Evolutionary conservation across 2,797 vertebrate genomes (phyloP).

Genomic region (Odontamblyopus rebecca): DNA sequence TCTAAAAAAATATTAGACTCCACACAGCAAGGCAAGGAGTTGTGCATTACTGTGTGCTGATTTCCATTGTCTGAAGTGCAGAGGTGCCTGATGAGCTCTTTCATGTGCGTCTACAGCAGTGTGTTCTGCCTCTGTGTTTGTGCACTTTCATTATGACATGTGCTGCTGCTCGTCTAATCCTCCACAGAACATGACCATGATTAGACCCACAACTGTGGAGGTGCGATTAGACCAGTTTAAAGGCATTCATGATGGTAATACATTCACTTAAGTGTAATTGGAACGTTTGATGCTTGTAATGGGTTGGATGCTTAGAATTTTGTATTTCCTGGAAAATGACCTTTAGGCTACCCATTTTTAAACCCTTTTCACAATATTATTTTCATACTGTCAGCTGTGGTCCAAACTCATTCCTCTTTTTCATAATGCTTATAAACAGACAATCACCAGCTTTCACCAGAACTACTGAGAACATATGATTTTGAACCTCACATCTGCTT

Average conservation of each 20-base stretch:
- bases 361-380: neutral
- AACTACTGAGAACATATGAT: no score
- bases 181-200: neutral
- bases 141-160: neutral
- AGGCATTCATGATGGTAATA: neutral
- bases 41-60: neutral
- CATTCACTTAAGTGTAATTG: neutral
- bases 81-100: conserved; percentile 6
- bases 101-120: conserved; percentile 10
- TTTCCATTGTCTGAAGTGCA: neutral
- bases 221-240: conserved; percentile 1
- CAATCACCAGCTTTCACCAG: neutral
- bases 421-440: neutral
- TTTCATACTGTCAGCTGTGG: no score
- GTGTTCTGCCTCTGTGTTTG: neutral
- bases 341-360: neutral
- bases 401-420: neutral
- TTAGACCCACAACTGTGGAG: neutral
- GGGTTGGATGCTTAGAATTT: neutral
- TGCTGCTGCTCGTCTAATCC: neutral
- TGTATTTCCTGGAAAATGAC: neutral
- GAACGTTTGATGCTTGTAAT: conserved; percentile 10
- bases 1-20: neutral
- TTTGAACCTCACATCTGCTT: no score
- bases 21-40: neutral